Conservation (phyloP, 2,888 invertebrate genomes). For the Noctua janthe region DNA sequence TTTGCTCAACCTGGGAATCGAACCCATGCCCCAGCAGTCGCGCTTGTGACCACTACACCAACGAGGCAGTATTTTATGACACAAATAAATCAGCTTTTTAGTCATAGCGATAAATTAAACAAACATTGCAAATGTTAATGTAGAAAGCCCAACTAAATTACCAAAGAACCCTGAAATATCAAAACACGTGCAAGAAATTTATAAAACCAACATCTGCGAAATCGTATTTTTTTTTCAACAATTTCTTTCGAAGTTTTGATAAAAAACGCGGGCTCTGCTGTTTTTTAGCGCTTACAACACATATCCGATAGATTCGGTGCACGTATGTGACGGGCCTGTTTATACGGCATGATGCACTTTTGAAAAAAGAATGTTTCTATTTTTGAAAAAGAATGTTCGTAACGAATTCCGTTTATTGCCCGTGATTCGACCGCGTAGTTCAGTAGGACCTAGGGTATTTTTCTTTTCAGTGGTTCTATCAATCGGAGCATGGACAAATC, state of each 20-base stretch:
- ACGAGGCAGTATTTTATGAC: not conserved
- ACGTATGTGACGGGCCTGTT: conserved; percentile 70
- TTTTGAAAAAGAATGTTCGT: not conserved
- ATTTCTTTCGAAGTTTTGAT: conserved; percentile 81
- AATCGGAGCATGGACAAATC: too few species aligned
- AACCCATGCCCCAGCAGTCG: too few species aligned
- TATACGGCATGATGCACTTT: conserved; percentile 61
- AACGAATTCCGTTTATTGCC: not conserved
- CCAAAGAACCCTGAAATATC: conserved; percentile 64
- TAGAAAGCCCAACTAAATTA: not conserved
- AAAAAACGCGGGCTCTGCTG: conserved; percentile 80
- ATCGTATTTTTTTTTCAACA: conserved; percentile 83
- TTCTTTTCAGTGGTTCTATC: too few species aligned
- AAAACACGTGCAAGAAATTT: conserved; percentile 89
- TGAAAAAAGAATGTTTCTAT: conserved; percentile 8
- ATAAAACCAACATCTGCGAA: conserved; percentile 90
- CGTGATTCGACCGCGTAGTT: too few species aligned
- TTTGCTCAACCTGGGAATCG: too few species aligned
- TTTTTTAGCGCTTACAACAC: conserved; percentile 82
- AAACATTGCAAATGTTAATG: not conserved
- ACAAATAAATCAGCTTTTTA: not conserved
- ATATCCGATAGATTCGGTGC: conserved; percentile 82
- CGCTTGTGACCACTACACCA: too few species aligned
- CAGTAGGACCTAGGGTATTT: too few species aligned
- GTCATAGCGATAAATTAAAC: not conserved